These are phyloP conservation scores for Puma concolor DNA, from an alignment of 2,113 vertebrate genomes.

Conservation along the genomic window DNA sequence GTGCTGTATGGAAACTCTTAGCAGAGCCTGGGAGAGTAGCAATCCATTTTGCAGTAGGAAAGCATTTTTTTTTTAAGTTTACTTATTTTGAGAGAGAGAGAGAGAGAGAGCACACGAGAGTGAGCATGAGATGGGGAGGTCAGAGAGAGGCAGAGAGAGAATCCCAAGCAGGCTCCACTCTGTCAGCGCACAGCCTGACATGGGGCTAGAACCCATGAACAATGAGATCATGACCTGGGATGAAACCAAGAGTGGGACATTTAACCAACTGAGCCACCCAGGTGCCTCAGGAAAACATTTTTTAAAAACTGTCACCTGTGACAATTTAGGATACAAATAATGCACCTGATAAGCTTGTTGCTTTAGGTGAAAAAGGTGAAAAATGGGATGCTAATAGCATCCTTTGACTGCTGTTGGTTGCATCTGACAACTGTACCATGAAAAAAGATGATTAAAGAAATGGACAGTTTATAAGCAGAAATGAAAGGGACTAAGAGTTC, in stretches of 20 bases:
- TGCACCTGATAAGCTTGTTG: background rate
- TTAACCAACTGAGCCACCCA: no score
- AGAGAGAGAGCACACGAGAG: no score
- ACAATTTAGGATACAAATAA: background rate
- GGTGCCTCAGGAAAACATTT: no score
- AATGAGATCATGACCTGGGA: no score
- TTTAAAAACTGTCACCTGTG: background rate
- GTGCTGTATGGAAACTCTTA: background rate
- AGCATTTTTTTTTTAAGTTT: background rate
- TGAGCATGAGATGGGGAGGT: no score
- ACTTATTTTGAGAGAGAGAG: no score
- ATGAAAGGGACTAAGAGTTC: background rate
- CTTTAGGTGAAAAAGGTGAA: background rate
- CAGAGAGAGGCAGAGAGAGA: no score
- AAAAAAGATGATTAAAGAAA: background rate
- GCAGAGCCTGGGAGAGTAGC: background rate
- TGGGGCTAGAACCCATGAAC: no score
- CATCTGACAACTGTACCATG: background rate
- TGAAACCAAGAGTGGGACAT: no score
- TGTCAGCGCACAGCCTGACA: no score
- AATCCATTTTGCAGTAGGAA: background rate
- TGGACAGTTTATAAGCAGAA: background rate
- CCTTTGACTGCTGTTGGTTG: background rate
- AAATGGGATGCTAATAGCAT: background rate
- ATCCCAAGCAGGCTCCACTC: no score